A percentile compares a stretch with the other conserved stretches of the same genome.
Evolutionary conservation across 2,797 vertebrate species (phyloP).

Genomic region (Mycteria americana): DNA sequence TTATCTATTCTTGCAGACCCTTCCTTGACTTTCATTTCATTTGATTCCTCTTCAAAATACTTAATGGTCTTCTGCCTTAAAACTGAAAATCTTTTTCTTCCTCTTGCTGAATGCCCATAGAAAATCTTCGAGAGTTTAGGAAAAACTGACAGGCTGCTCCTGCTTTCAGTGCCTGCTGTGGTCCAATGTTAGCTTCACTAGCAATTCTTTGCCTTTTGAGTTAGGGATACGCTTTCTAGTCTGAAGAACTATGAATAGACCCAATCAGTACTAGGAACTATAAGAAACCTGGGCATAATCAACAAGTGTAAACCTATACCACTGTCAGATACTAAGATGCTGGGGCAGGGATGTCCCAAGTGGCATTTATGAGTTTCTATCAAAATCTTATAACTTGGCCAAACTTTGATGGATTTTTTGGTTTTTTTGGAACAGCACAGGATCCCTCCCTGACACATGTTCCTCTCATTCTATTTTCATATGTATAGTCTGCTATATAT

Average conservation of each 20-base stretch:
- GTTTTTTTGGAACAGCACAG: neutral
- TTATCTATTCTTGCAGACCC: neutral
- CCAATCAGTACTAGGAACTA: neutral
- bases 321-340: neutral
- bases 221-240: neutral
- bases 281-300: neutral
- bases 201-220: neutral
- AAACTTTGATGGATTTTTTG: neutral
- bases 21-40: neutral
- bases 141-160: neutral
- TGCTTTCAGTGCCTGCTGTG: neutral
- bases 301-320: neutral
- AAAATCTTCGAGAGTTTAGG: neutral
- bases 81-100: neutral
- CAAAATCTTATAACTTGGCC: neutral
- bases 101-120: neutral
- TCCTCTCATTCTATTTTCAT: neutral
- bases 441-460: neutral
- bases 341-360: neutral
- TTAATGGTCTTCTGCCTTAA: neutral
- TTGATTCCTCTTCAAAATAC: neutral
- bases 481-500: neutral
- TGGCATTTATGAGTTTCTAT: neutral
- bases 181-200: neutral
- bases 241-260: neutral